phyloP scores from a whole-genome alignment of 23 tunicate genomes.

The Halocynthia aurantium region DNA sequence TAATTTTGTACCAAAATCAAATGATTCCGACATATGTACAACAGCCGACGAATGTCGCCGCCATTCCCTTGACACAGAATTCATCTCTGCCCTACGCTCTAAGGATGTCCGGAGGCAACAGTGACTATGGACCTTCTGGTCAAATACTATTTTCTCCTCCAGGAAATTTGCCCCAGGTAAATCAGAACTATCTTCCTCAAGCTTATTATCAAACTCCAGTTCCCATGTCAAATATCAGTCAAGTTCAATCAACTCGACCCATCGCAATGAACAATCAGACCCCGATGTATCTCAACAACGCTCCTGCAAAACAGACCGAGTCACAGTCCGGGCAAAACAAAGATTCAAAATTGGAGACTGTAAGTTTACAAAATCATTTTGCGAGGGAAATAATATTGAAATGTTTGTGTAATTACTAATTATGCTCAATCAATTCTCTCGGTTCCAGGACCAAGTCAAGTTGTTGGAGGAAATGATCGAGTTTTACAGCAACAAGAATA shows the following conservation, averaged over 20 bases:
- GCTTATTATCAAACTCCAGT: neutral
- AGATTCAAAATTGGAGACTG: no score
- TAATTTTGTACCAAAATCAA: neutral
- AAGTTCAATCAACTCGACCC: neutral
- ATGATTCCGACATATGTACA: neutral
- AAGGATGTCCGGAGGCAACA: no score
- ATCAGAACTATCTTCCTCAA: neutral
- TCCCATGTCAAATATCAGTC: neutral
- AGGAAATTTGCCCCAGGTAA: neutral
- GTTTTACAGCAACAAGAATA: conserved; percentile 88
- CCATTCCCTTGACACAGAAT: neutral
- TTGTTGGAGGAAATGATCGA: conserved; percentile 69
- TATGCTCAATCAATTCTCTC: no score
- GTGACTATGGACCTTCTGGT: no score
- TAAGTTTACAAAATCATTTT: no score
- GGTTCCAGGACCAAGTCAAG: conserved; percentile 10
- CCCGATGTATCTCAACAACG: neutral
- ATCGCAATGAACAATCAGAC: conserved; percentile 1
- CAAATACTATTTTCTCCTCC: no score
- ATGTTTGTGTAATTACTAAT: no score
- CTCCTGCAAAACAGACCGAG: no score
- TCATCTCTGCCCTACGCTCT: no score
- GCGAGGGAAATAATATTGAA: no score
- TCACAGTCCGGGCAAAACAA: no score
- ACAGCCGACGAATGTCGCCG: neutral